Conservation (phyloP, 2,888 invertebrate genomes). For the Protonemura montana region DNA sequence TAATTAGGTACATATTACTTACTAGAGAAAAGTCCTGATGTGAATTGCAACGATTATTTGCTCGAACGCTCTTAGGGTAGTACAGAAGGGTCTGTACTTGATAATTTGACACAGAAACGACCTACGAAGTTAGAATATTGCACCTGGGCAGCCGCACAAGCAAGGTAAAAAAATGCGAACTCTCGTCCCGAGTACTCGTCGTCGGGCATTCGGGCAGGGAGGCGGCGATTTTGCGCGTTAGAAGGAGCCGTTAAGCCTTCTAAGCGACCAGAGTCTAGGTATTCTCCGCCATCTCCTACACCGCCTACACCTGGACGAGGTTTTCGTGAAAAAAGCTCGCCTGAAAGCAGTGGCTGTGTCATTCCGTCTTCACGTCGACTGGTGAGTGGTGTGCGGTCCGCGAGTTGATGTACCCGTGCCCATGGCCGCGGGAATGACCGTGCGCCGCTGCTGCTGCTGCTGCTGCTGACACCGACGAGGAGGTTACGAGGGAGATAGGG, state of each 20-base stretch:
- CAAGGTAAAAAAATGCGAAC: background rate
- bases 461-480: background rate
- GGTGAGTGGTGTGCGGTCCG: constrained; percentile 28
- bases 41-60: no score
- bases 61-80: no score
- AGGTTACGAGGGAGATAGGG: constrained; percentile 32
- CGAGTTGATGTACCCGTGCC: constrained; percentile 35
- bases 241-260: no score
- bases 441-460: background rate
- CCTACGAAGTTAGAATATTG: background rate
- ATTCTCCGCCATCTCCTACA: no score
- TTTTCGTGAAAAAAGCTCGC: background rate
- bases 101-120: background rate
- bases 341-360: constrained; percentile 37
- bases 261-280: no score
- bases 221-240: no score
- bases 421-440: background rate
- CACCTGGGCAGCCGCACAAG: background rate
- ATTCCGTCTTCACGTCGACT: constrained; percentile 46
- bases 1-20: no score
- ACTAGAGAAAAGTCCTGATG: no score
- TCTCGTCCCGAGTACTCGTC: no score
- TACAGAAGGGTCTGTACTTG: background rate
- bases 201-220: no score
- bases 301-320: background rate